Evolutionary conservation across 2,888 invertebrate species (phyloP), one percentile per base, ranked within the genome.

Genomic region (Protodeltote pygarga): DNA sequence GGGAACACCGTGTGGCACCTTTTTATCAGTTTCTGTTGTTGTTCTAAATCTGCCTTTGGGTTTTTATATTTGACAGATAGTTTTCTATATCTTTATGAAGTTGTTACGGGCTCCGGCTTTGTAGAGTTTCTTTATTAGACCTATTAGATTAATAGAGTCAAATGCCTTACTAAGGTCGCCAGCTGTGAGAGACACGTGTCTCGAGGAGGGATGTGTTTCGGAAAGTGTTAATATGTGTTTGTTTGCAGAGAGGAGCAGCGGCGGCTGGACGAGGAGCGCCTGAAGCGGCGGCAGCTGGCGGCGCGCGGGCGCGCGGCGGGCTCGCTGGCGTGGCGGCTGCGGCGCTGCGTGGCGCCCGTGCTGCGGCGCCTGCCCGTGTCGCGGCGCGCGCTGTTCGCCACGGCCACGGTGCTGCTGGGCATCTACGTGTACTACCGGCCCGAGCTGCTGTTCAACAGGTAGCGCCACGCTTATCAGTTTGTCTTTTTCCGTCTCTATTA

Each of bases 161-260:
- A n/a, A n/a, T n/a, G n/a, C n/a, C n/a, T n/a, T n/a, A n/a, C n/a
- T n/a, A n/a, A n/a, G n/a, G n/a, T n/a, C n/a, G n/a, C n/a, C n/a
- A n/a, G n/a, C n/a, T n/a, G n/a, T n/a, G n/a, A n/a, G n/a, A n/a
- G n/a, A n/a, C n/a, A n/a, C n/a, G n/a, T n/a, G n/a, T n/a, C n/a
- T n/a, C n/a, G n/a, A n/a, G n/a, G n/a, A n/a, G n/a, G n/a, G n/a
- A n/a, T n/a, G n/a, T n/a, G n/a, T n/a, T n/a, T n/a, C n/a, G n/a
- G n/a, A n/a, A n/a, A n/a, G n/a, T n/a, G n/a, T n/a, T n/a, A n/a
- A n/a, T n/a, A n/a, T n/a, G n/a, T n/a, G n/a, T n/a, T n/a, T n/a
- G n/a, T n/a, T n/a, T n/a, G n/a, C 76, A 95, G 95, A 77, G 92
- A 92, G 74, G 93, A 93, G 67, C 93, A 93, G 73, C 93, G 94